These are phyloP conservation scores for Alethe castanea DNA, from an alignment of 2,113 vertebrate genomes.

Conservation along the genomic window DNA sequence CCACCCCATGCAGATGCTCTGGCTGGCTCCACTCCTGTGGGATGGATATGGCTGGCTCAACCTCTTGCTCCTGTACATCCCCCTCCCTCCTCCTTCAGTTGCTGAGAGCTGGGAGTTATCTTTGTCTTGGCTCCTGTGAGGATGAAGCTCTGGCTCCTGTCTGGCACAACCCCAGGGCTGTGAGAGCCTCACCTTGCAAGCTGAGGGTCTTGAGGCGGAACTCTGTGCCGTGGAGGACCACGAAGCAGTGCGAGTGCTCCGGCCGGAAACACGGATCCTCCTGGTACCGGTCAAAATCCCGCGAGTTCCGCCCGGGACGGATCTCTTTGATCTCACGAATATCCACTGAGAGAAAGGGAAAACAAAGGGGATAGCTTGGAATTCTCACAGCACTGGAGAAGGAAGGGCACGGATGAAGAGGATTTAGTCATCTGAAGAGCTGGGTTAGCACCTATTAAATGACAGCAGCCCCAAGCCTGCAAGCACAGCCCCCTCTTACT, in stretches of 20 bases:
- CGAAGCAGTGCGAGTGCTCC: slow-evolving; percentile 91
- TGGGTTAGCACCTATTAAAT: fast-evolving
- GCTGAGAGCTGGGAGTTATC: background rate
- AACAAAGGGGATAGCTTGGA: background rate
- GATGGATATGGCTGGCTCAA: background rate
- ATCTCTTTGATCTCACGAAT: slow-evolving; percentile 98
- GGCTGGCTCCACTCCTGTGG: fast-evolving
- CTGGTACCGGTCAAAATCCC: slow-evolving; percentile 95
- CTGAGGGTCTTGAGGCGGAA: slow-evolving; percentile 97
- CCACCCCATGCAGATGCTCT: background rate
- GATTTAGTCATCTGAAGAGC: background rate
- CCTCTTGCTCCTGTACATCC: fast-evolving
- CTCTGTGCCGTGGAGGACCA: slow-evolving; percentile 93
- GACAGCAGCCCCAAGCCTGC: background rate
- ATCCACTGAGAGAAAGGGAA: slow-evolving; percentile 80
- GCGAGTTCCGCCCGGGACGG: slow-evolving; percentile 87
- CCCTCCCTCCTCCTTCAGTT: background rate
- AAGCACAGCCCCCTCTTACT: background rate
- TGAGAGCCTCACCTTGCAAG: slow-evolving; percentile 79
- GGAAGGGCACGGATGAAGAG: background rate
- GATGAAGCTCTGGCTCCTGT: background rate
- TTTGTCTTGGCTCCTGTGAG: background rate
- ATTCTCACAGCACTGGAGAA: background rate
- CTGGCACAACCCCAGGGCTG: background rate
- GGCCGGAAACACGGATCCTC: slow-evolving; percentile 86